These are phyloP conservation scores for Venustaconcha ellipsiformis DNA, from an alignment of 1,140 invertebrate genomes.

Conservation along the genomic window DNA sequence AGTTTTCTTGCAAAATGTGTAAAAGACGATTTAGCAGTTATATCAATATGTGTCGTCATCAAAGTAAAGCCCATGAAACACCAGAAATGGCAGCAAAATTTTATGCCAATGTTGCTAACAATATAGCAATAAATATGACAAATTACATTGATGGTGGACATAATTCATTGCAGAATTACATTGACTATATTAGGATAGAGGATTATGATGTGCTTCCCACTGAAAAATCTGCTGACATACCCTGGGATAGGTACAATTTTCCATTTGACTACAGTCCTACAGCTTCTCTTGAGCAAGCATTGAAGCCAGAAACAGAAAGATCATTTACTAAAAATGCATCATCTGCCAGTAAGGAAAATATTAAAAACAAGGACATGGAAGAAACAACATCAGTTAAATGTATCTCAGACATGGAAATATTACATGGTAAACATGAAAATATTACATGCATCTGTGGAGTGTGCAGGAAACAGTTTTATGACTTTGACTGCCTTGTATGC, in stretches of 20 bases:
- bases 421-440: conserved; percentile 44
- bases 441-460: conserved; percentile 42
- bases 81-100: conserved; percentile 21
- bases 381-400: not conserved
- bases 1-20: conserved; percentile 30
- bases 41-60: conserved; percentile 31
- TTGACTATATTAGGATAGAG: conserved; percentile 17
- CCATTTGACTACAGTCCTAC: conserved; percentile 15
- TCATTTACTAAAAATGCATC: too few relatives aligned
- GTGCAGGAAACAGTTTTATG: conserved; percentile 44
- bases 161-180: conserved; percentile 9
- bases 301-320: too few relatives aligned
- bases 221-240: conserved; percentile 1
- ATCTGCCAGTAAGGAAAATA: too few relatives aligned
- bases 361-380: too few relatives aligned
- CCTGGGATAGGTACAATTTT: conserved; percentile 24
- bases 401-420: conserved; percentile 15
- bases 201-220: conserved; percentile 8
- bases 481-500: conserved; percentile 32
- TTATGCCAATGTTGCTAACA: conserved; percentile 31
- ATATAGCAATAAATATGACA: conserved; percentile 31
- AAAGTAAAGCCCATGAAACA: conserved; percentile 24
- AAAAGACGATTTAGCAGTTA: conserved; percentile 33
- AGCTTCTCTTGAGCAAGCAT: too few relatives aligned
- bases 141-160: conserved; percentile 27